Percentiles rank a stretch among this genome's conserved stretches.
Conservation (phyloP, 1,140 invertebrate species). For the Aphelenchoides fujianensis region DNA sequence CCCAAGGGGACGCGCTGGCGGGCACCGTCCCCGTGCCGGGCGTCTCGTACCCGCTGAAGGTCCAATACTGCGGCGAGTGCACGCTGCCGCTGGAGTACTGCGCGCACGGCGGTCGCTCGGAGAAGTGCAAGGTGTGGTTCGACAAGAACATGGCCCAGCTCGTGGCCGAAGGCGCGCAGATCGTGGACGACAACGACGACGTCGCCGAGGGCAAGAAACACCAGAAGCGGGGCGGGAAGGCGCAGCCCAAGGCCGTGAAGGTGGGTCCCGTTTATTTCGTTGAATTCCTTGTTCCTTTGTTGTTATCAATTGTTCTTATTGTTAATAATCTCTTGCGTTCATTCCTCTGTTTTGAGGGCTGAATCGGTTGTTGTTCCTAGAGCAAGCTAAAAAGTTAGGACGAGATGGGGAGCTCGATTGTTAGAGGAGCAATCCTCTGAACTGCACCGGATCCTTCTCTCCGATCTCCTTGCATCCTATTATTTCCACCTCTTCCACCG, state of each 20-base stretch:
- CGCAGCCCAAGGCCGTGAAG: constrained; percentile 68
- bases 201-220: constrained; percentile 86
- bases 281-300: background rate
- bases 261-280: background rate
- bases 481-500: no score
- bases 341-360: no score
- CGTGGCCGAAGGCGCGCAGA: constrained; percentile 23
- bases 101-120: constrained; percentile 94
- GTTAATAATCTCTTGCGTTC: no score
- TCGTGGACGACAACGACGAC: constrained; percentile 68
- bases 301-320: no score
- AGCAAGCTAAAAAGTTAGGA: no score
- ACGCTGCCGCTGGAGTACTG: constrained; percentile 75
- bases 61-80: constrained; percentile 79
- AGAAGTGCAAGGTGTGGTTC: constrained; percentile 94
- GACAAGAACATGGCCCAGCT: constrained; percentile 84
- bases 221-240: constrained; percentile 78
- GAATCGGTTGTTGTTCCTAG: no score
- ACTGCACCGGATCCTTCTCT: no score
- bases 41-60: constrained; percentile 75
- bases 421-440: no score
- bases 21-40: background rate
- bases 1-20: background rate
- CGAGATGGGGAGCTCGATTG: no score
- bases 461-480: no score